Evolutionary conservation across 2,113 vertebrate genomes (phyloP), one percentile per base, ranked within the genome.

Genomic region (Thinocorus orbignyianus): DNA sequence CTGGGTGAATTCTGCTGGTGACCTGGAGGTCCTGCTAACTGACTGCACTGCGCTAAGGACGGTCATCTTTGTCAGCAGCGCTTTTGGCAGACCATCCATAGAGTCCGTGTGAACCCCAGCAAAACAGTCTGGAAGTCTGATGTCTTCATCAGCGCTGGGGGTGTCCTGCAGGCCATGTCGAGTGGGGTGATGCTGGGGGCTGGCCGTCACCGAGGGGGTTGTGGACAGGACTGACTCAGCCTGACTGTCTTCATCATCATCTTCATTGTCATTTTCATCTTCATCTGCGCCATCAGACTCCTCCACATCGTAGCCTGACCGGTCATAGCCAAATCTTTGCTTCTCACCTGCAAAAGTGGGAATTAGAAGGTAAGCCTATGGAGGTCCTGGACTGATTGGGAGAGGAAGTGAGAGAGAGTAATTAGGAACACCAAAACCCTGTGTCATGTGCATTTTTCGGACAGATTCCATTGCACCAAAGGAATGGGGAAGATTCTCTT

Each of bases 161-260:
- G 93, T 10, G 14, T 98, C 98, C 91, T 97, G 98, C 54, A 97
- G 97, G 95, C 97, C 5, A 1, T 96, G 96, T 48, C 98, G 95
- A 16, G 97, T 97, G 2, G 98, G 97, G n/a, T 98, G 88, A 52
- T 99, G 99, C 97, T 99, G 99, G 1, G 99, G 99, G 95, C 99
- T 99, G 88, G 99, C 99, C 0, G 99, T 98, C 52, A 99, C 99
- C 0, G 99, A 99, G 7, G 99, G 99, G 4, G 99, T 98, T 11
- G 99, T 98, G 14, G 99, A 99, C 14, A 99, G 97, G n/a, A 98
- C 98, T 0, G 99, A 99, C 86, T 99, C 99, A 1, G 99, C 98
- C 97, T 99, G 99, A 96, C 99, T 99, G 97, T 99, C 99, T n/a
- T 99, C 99, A 58, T 99, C 99, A 5, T 99, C 99, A 4, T 99